phyloP scores from a whole-genome alignment of 2,888 invertebrate species.

The Chalcis sispes region DNA sequence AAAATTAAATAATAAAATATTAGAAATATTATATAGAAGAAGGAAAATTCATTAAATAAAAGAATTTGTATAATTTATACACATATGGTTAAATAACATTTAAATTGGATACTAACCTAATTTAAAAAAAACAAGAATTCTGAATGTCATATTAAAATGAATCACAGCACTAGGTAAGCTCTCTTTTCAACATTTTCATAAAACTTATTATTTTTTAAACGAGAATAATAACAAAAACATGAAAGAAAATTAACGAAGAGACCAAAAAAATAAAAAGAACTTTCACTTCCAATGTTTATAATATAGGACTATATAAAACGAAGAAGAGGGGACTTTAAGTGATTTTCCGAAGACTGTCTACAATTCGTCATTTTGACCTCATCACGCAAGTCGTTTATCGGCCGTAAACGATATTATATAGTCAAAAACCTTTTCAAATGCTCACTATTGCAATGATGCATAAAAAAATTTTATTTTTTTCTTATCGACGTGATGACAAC shows the following conservation, averaged over 20 bases:
- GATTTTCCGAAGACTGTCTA: slow-evolving; percentile 7
- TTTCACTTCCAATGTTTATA: slow-evolving; percentile 18
- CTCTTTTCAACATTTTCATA: background rate
- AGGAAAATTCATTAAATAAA: slow-evolving; percentile 1
- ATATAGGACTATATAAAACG: slow-evolving; percentile 1
- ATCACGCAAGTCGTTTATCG: background rate
- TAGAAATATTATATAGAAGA: background rate
- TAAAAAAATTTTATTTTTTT: no score
- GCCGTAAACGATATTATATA: no score
- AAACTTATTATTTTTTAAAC: background rate
- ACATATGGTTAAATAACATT: slow-evolving; percentile 28
- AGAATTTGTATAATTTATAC: background rate
- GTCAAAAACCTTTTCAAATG: no score
- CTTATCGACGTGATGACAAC: no score
- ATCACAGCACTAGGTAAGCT: background rate
- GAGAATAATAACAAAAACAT: background rate
- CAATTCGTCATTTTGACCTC: slow-evolving; percentile 13
- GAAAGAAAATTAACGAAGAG: background rate
- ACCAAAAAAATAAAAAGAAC: background rate
- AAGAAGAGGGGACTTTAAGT: background rate
- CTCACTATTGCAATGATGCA: no score
- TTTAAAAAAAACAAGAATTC: slow-evolving; percentile 5
- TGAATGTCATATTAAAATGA: background rate
- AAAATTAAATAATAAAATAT: slow-evolving; percentile 19
- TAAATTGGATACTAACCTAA: slow-evolving; percentile 44